A percentile compares a stretch with the other conserved stretches of the same genome.
Evolutionary conservation across 2,888 invertebrate genomes (phyloP).

Genomic region (Agriopis aurantiaria): DNA sequence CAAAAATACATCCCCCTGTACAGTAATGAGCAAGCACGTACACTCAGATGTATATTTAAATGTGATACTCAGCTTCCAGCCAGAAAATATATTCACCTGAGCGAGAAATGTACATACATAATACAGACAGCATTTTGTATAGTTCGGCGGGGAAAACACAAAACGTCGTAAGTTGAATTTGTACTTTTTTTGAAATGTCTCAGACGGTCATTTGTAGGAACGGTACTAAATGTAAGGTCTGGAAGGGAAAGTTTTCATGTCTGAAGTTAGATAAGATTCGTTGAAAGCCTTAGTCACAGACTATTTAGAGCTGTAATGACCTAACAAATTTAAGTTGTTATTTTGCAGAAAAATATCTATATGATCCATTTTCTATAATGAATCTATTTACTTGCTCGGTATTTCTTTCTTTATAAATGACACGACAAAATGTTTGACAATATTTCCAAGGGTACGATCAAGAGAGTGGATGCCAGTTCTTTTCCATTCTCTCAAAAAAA

Average conservation of each 20-base stretch:
- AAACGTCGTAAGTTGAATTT: conserved; percentile 8
- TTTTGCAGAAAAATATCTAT: too few relatives aligned
- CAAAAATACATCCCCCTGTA: conserved; percentile 58
- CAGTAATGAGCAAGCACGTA: conserved; percentile 77
- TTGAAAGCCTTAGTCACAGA: not conserved
- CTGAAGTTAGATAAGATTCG: not conserved
- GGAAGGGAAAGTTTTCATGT: not conserved
- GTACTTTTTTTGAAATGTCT: conserved; percentile 13
- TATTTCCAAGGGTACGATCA: too few relatives aligned
- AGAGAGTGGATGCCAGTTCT: too few relatives aligned
- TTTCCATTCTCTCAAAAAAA: too few relatives aligned
- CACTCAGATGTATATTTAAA: conserved; percentile 80
- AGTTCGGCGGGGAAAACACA: conserved; percentile 7
- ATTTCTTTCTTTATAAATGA: too few relatives aligned
- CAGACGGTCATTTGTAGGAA: conserved; percentile 14
- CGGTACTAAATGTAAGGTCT: not conserved
- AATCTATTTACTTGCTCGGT: too few relatives aligned
- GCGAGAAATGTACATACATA: conserved; percentile 39
- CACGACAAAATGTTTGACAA: too few relatives aligned
- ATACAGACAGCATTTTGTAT: conserved; percentile 17
- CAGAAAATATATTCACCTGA: conserved; percentile 40
- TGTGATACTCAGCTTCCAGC: conserved; percentile 61
- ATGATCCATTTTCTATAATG: too few relatives aligned
- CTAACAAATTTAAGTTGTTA: too few relatives aligned
- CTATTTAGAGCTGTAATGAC: too few relatives aligned